Percentiles rank a stretch among this genome's conserved stretches.
Conservation (phyloP, 2,888 invertebrate species). For the Drepanosiphum platanoidis region DNA sequence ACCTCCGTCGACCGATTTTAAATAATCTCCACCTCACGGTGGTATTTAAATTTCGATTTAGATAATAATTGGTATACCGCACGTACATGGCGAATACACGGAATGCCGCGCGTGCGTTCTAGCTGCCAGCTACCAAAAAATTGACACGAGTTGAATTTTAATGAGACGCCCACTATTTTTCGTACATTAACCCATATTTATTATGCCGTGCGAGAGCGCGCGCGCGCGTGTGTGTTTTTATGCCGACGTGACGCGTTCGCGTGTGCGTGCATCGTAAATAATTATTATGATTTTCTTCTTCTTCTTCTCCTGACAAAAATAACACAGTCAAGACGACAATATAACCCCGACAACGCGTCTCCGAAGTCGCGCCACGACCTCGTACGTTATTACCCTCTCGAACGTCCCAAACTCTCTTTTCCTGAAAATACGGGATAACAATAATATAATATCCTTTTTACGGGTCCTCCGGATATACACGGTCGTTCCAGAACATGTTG, state of each 20-base stretch:
- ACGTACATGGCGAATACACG: neutral
- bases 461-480: too few relatives aligned
- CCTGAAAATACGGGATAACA: neutral
- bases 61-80: constrained; percentile 44
- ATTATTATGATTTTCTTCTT: constrained; percentile 2
- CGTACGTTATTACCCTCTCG: too few relatives aligned
- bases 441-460: neutral
- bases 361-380: too few relatives aligned
- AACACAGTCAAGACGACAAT: neutral
- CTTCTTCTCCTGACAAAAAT: neutral
- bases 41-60: constrained; percentile 51
- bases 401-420: too few relatives aligned
- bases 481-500: too few relatives aligned
- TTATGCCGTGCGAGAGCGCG: neutral
- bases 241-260: neutral
- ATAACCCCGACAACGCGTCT: neutral
- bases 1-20: neutral
- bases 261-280: neutral
- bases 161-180: constrained; percentile 31
- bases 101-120: constrained; percentile 2
- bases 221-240: neutral
- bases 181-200: constrained; percentile 12
- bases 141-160: constrained; percentile 52
- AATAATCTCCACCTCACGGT: constrained; percentile 2
- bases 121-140: constrained; percentile 36